These are phyloP conservation scores for Myotis davidii DNA, from an alignment of 2,113 vertebrate genomes.

Conservation along the genomic window DNA sequence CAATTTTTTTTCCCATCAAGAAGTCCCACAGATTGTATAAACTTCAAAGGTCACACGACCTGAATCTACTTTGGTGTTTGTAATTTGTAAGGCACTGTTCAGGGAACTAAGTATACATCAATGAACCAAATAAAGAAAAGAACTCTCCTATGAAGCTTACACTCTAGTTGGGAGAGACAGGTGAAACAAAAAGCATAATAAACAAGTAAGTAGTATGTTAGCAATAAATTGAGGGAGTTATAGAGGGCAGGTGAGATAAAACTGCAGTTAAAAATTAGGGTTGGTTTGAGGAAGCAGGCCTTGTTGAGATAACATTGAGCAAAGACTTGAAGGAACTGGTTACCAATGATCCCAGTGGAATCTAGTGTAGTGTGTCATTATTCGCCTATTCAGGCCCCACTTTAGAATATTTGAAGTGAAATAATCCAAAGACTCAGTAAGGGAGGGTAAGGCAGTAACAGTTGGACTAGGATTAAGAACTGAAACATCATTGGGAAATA, in stretches of 20 bases:
- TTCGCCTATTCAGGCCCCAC: background rate
- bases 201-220: background rate
- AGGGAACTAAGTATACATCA: background rate
- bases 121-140: background rate
- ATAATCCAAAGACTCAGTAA: background rate
- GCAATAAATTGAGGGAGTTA: background rate
- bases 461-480: background rate
- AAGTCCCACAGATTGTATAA: background rate
- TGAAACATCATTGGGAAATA: background rate
- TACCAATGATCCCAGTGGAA: background rate
- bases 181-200: slow-evolving; percentile 16
- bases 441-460: background rate
- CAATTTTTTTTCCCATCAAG: background rate
- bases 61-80: background rate
- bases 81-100: background rate
- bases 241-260: background rate
- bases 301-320: background rate
- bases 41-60: background rate
- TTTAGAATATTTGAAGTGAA: slow-evolving; percentile 16
- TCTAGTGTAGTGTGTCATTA: background rate
- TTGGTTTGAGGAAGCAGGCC: background rate
- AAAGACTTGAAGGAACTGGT: background rate
- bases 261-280: background rate
- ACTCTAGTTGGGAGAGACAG: background rate
- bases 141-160: background rate